phyloP scores from a whole-genome alignment of 2,888 invertebrate species.

The Mythimna vitellina region DNA sequence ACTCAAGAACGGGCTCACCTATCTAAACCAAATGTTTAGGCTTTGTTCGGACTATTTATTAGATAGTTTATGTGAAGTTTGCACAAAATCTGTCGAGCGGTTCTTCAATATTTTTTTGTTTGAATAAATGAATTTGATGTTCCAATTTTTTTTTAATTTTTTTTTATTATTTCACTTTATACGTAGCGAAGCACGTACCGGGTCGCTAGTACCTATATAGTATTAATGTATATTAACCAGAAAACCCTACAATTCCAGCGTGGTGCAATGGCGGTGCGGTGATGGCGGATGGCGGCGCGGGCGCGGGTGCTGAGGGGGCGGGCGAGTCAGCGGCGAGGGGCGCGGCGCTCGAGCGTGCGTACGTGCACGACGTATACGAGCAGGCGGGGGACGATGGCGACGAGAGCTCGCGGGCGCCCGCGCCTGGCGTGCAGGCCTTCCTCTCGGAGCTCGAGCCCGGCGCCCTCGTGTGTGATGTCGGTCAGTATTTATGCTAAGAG shows the following conservation, averaged over 20 bases:
- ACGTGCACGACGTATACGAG: conserved; percentile 99
- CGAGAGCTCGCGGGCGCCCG: conserved; percentile 79
- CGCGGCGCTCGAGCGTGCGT: conserved; percentile 91
- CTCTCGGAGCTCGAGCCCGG: conserved; percentile 96
- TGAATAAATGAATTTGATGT: too few species aligned
- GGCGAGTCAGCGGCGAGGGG: conserved; percentile 81
- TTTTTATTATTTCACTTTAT: too few species aligned
- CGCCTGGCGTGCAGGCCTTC: conserved; percentile 95
- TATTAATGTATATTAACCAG: neutral
- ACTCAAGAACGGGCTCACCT: too few species aligned
- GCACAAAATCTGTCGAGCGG: too few species aligned
- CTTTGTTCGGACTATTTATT: too few species aligned
- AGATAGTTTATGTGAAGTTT: too few species aligned
- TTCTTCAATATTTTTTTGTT: too few species aligned
- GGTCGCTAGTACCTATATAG: too few species aligned
- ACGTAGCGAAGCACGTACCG: too few species aligned
- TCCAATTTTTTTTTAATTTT: too few species aligned
- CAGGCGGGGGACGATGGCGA: conserved; percentile 93
- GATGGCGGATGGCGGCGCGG: conserved; percentile 87
- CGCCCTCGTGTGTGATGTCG: conserved; percentile 98
- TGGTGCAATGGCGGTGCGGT: conserved; percentile 86
- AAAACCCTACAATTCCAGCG: conserved; percentile 72
- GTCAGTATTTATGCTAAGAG: conserved; percentile 86
- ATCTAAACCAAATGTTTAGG: too few species aligned
- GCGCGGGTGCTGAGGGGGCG: conserved; percentile 72